These are phyloP conservation scores for Rhipidura dahli DNA, from an alignment of 2,113 vertebrate species.

Conservation along the genomic window DNA sequence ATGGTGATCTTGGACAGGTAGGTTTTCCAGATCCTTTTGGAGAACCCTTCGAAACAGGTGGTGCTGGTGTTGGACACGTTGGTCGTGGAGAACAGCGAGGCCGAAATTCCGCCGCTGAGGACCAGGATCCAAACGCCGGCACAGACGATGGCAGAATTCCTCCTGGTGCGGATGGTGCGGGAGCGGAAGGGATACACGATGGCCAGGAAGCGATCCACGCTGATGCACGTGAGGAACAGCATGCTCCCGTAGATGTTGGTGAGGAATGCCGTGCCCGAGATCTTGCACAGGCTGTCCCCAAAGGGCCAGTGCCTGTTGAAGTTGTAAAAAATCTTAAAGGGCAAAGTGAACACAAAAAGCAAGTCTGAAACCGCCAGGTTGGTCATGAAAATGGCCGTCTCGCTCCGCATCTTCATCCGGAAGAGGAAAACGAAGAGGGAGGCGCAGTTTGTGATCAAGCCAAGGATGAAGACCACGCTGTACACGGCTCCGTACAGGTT, in stretches of 20 bases:
- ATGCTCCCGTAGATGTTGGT: conserved; percentile 98
- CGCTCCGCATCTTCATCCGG: conserved; percentile 91
- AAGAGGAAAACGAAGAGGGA: conserved; percentile 96
- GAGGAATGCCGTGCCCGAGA: conserved; percentile 95
- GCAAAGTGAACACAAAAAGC: conserved; percentile 93
- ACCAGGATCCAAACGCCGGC: conserved; percentile 92
- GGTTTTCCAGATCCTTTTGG: conserved; percentile 93
- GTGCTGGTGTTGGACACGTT: conserved; percentile 86
- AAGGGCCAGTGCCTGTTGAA: conserved; percentile 96
- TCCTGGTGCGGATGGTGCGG: conserved; percentile 86
- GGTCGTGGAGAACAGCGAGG: conserved; percentile 94
- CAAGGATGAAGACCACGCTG: conserved; percentile 92
- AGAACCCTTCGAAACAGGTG: conserved; percentile 95
- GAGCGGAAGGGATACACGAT: conserved; percentile 95
- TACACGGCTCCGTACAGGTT: conserved; percentile 94
- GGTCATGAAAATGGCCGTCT: conserved; percentile 97
- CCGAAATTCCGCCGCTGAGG: conserved; percentile 93
- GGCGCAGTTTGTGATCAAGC: conserved; percentile 93
- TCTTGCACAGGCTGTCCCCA: conserved; percentile 93
- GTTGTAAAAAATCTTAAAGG: conserved; percentile 98
- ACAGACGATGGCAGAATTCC: conserved; percentile 88
- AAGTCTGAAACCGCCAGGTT: conserved; percentile 93
- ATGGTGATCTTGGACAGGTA: conserved; percentile 98
- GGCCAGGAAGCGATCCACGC: conserved; percentile 93
- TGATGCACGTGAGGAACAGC: conserved; percentile 98